These are phyloP conservation scores for Centrocercus urophasianus DNA, from an alignment of 2,113 vertebrate genomes.

Conservation along the genomic window DNA sequence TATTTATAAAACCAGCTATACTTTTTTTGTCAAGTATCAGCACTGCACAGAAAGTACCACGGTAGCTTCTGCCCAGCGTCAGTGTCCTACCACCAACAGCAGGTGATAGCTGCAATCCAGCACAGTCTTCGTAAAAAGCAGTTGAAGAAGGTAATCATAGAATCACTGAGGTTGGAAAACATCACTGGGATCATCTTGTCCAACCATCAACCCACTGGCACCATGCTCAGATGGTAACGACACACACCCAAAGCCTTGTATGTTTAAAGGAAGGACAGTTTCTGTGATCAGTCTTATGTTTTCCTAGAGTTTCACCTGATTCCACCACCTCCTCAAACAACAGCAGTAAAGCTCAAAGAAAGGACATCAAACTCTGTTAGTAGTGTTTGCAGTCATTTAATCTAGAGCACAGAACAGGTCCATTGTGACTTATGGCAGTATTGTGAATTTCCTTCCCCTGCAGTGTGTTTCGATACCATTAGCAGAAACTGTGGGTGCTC, in stretches of 20 bases:
- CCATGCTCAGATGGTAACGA: too few species aligned
- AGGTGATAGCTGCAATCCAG: not conserved
- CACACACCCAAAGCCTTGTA: not conserved
- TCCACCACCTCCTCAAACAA: not conserved
- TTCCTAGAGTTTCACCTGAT: not conserved
- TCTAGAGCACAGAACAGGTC: not conserved
- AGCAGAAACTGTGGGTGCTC: not conserved
- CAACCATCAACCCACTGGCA: too few species aligned
- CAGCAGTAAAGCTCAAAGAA: not conserved
- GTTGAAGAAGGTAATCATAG: not conserved
- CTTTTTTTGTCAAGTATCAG: not conserved
- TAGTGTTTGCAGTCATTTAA: not conserved
- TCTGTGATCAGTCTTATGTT: not conserved
- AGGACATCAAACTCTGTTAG: not conserved
- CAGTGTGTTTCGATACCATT: not conserved
- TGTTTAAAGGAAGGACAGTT: not conserved
- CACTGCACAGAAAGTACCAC: not conserved
- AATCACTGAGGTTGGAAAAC: too few species aligned
- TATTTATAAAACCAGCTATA: not conserved
- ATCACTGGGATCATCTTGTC: too few species aligned
- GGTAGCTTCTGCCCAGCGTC: not conserved
- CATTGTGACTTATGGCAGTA: accelerated
- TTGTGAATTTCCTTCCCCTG: not conserved
- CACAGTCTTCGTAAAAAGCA: not conserved
- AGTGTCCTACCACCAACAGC: not conserved